Evolutionary conservation across 2,113 vertebrate genomes (phyloP), one percentile per base, ranked within the genome.

Genomic region (Scatophagus argus): DNA sequence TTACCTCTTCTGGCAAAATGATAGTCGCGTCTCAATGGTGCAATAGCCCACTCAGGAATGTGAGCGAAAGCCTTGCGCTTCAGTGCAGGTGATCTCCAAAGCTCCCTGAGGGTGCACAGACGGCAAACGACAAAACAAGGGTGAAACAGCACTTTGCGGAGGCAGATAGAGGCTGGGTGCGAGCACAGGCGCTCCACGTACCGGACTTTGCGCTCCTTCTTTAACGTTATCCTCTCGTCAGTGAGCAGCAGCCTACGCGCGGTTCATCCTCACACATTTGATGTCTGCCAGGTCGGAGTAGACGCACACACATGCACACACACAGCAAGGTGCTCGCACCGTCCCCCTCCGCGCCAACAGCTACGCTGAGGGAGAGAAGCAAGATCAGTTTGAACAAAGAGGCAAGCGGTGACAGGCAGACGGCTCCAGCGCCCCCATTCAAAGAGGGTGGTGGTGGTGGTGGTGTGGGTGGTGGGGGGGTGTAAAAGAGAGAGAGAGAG

Each of bases 341-440:
- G 68, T 76, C 77, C 81, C 77, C 79, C 77, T 88, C 59, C 72
- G 77, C 78, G 75, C 73, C 89, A 79, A 87, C 82, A 84, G 82
- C 78, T 56, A 84, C 59, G 74, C 81, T 47, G 75, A 87, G 59
- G 72, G 85, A 87, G 81, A 89, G 82, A 87, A 80, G 78, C 88
- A 27, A 76, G 62, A 87, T 80, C 89, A 85, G 91, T 89, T 88
- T 90, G 89, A 93, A 94, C 93, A 94, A 94, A 94, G 93, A 92
- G 88, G 91, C 91, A 89, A 92, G 84, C 85, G 73, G 65, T 91
- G 91, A 91, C 88, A 82, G 79, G 82, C 91, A 88, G 93, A 91
- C 88, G 80, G 82, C 32, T 87, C 87, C 88, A 85, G 86, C 88
- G 64, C 89, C 91, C 88, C 89, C 82, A 81, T 86, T 82, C 88